Percentiles rank a stretch among this genome's conserved stretches.
phyloP scores from a whole-genome alignment of 2,888 invertebrate species.

The Lissonota sp. region DNA sequence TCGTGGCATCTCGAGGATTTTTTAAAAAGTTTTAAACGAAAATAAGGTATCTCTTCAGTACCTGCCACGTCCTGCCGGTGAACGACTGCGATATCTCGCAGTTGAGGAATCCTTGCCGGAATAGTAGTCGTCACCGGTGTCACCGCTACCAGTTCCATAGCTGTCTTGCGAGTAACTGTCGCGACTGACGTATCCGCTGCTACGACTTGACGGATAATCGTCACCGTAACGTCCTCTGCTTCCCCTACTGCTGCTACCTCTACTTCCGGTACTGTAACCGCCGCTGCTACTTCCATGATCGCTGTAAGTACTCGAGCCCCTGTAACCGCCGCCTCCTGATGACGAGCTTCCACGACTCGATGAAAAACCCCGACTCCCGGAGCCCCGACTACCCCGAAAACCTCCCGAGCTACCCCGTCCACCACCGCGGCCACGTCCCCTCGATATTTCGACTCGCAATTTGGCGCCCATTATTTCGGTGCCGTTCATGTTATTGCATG shows the following conservation, averaged over 20 bases:
- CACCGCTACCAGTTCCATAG: slow-evolving; percentile 78
- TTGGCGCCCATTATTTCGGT: slow-evolving; percentile 94
- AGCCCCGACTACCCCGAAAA: slow-evolving; percentile 86
- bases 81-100: slow-evolving; percentile 85
- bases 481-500: slow-evolving; percentile 95
- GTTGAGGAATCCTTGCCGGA: slow-evolving; percentile 83
- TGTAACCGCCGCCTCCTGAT: slow-evolving; percentile 84
- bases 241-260: slow-evolving; percentile 77
- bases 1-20: slow-evolving; percentile 4
- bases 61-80: slow-evolving; percentile 85
- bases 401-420: slow-evolving; percentile 87
- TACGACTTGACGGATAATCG: slow-evolving; percentile 77
- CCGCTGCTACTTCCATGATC: slow-evolving; percentile 85
- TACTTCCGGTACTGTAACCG: slow-evolving; percentile 84
- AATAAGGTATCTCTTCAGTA: slow-evolving; percentile 80
- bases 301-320: slow-evolving; percentile 84
- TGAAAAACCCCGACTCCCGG: slow-evolving; percentile 84
- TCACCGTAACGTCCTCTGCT: slow-evolving; percentile 81
- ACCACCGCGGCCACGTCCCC: slow-evolving; percentile 90
- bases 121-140: slow-evolving; percentile 78
- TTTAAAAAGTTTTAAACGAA: slow-evolving; percentile 68
- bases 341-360: slow-evolving; percentile 81
- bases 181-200: slow-evolving; percentile 81
- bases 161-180: slow-evolving; percentile 80
- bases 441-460: slow-evolving; percentile 94